Conservation (phyloP, 2,888 invertebrate species). For the Tachina fera region DNA sequence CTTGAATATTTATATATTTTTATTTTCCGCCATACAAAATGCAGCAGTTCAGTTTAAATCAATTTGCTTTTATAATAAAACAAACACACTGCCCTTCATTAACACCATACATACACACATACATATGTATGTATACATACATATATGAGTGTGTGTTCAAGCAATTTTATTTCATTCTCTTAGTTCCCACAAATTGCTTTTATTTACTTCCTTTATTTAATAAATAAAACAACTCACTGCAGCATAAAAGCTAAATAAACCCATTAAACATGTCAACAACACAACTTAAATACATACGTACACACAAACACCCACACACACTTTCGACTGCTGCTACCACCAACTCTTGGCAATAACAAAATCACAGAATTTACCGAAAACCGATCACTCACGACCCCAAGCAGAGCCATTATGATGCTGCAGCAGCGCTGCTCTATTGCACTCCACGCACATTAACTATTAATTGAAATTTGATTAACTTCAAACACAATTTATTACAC, state of each 20-base stretch:
- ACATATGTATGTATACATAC: too few relatives aligned
- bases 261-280: not conserved
- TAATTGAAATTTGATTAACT: not conserved
- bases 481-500: not conserved
- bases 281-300: too few relatives aligned
- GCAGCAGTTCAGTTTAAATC: too few relatives aligned
- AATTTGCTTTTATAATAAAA: too few relatives aligned
- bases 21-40: too few relatives aligned
- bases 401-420: not conserved
- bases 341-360: conserved; percentile 3
- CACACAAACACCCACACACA: not conserved
- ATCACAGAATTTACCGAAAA: not conserved
- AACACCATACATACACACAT: too few relatives aligned
- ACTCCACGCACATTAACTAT: not conserved
- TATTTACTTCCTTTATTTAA: not conserved
- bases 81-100: too few relatives aligned
- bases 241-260: not conserved
- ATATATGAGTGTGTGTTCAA: too few relatives aligned
- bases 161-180: not conserved
- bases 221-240: not conserved
- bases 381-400: not conserved
- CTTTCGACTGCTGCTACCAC: not conserved
- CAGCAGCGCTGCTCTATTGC: not conserved
- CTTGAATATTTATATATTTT: too few relatives aligned
- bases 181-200: not conserved